Percentiles rank a stretch among this genome's conserved stretches.
Evolutionary conservation across 1,140 invertebrate species (phyloP).

Genomic region (Himalopsyche phryganea): DNA sequence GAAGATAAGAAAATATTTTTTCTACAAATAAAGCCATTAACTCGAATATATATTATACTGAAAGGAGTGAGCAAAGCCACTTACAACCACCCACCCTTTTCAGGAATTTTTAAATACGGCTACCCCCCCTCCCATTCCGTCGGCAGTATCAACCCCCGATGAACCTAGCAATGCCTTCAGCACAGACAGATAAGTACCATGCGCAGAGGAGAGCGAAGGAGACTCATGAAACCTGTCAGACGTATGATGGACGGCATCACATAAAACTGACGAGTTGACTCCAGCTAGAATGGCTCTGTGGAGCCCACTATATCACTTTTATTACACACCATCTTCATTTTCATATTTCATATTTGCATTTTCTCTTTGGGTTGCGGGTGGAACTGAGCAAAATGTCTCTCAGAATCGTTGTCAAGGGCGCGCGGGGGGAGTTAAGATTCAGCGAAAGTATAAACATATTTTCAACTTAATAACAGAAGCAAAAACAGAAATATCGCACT

Average conservation of each 20-base stretch:
- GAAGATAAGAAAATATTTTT: no score
- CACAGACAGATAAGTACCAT: not conserved
- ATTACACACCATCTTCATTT: slow-evolving; percentile 59
- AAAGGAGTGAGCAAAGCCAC: no score
- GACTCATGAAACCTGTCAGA: slow-evolving; percentile 46
- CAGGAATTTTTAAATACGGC: slow-evolving; percentile 24
- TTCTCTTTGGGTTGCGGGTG: slow-evolving; percentile 34
- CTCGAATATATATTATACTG: no score
- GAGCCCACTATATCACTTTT: slow-evolving; percentile 58
- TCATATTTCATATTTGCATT: slow-evolving; percentile 59
- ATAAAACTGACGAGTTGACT: slow-evolving; percentile 54
- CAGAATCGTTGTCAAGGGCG: slow-evolving; percentile 20
- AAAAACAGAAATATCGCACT: no score
- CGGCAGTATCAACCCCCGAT: not conserved
- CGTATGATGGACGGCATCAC: slow-evolving; percentile 48
- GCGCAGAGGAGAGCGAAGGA: slow-evolving; percentile 7
- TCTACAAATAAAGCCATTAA: no score
- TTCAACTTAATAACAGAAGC: not conserved
- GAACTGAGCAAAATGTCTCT: not conserved
- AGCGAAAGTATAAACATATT: not conserved
- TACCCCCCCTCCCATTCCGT: not conserved
- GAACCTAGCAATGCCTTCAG: no score
- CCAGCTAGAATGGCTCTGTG: slow-evolving; percentile 51
- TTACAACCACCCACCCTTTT: not conserved
- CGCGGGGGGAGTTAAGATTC: not conserved